Evolutionary conservation across 2,888 invertebrate genomes (phyloP), one percentile per base, ranked within the genome.

Genomic region (Apamea monoglypha): DNA sequence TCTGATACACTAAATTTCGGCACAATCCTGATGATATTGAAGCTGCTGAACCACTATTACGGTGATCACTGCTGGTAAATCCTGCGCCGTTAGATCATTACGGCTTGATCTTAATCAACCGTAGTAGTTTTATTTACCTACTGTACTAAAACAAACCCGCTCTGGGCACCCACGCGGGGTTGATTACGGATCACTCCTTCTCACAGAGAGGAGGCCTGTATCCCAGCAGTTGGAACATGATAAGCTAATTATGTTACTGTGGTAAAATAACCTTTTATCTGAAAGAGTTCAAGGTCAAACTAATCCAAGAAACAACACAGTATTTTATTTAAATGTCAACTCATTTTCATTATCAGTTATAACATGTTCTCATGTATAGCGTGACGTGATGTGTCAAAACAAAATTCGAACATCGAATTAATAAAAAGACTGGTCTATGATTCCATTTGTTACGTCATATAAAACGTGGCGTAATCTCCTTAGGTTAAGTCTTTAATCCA

Each of bases 401-500:
- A 18, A 32, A 74, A 74, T 53, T 74, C 2, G 21, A 74, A 74
- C 32, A 25, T 36, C 4, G 12, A 25, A 56, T 50, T 10, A 29
- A 64, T 10, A 76, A 69, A 64, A 50, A 67, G 50, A 6, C 36
- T 59, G 44, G 25, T 70, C 53, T 56, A 47, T 32, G 16, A 44
- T 25, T 67, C 36, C 16, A 7, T 66, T 21, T 36, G 10, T 75
- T 79, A 67, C 61, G 63, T 80, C 68, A 74, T n/a, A 68, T 29
- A 44, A 12, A 61, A 67, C 14, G n/a, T 80, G 70, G 66, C 75
- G 73, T 84, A 78, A 85, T 71, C 59, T 69, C 50, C 59, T 70
- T 63, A 67, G 77, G 56, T 76, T 79, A 73, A 76, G 69, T 44
- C n/a, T 70, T 75, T 84, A 77, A 87, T 83, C 84, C 80, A 87